Evolutionary conservation across 2,888 invertebrate genomes (phyloP), one percentile per base, ranked within the genome.

Genomic region (Dasypogon diadema): DNA sequence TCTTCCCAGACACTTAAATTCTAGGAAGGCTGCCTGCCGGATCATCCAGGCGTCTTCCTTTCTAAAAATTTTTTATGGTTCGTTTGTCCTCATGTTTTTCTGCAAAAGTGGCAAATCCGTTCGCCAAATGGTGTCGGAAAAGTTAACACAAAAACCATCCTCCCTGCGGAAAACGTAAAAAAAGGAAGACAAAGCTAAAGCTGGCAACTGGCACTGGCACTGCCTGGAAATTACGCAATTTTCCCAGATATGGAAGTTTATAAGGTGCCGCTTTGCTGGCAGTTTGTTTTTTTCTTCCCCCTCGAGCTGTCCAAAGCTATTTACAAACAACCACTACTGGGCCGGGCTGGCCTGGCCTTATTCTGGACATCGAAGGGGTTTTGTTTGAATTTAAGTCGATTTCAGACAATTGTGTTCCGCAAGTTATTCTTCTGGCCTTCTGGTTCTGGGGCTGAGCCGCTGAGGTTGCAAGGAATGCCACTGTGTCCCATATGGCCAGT

Each of bases 61-160:
- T 74, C 12, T 56, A 30, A 24, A 14, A 58, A 51, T 46, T 73
- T 72, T 56, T 73, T 58, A 58, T 74, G 24, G 58, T 22, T 74
- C 46, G 42, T 74, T 60, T 63, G 60, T 10, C 60, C 24, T n/a
- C 24, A 24, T 73, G 65, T 70, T 54, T 72, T 55, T 55, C 46
- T 70, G 54, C 75, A 75, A 75, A 75, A 75, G 55, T 56, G 42
- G 42, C 30, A 75, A 68, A 55, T 68, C 55, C 46, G 65, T 75
- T 56, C 37, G 56, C 75, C 75, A 75, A 75, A 75, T 75, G 75
- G 68, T 70, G 75, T 75, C 75, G 65, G 75, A 37, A 60, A 60
- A 60, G 60, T 37, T 60, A 37, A 37, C 21, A 21, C 18, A 60
- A 42, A 42, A 42, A 42, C 42, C 42, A 42, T 42, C 12, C 42